Evolutionary conservation across 2,113 vertebrate species (phyloP).

Genomic region (Mormyrus lacerda): DNA sequence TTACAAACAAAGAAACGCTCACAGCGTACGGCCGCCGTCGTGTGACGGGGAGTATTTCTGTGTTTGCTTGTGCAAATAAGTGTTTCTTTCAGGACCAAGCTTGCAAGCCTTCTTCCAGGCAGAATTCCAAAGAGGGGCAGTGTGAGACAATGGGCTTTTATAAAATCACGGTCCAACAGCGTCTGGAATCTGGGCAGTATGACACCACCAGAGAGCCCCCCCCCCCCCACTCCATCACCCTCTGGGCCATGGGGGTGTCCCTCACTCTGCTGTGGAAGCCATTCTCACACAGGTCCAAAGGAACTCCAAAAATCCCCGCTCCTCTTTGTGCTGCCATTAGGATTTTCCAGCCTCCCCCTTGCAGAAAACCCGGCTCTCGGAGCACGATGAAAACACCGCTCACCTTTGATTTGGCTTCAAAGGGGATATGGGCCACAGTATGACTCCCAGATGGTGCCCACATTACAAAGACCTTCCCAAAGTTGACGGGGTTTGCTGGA

Average conservation of each 20-base stretch:
- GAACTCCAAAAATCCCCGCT: not conserved
- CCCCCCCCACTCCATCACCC: not conserved
- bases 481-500: not conserved
- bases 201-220: not conserved
- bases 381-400: not conserved
- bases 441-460: not conserved
- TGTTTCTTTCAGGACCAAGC: not conserved
- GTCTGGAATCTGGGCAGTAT: not conserved
- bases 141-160: not conserved
- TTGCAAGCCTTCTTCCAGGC: not conserved
- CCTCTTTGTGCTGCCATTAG: not conserved
- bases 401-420: slow-evolving; percentile 6
- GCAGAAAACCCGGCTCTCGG: not conserved
- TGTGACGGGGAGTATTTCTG: not conserved
- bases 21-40: not conserved
- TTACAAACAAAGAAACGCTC: not conserved
- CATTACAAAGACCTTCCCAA: not conserved
- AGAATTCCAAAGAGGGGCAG: not conserved
- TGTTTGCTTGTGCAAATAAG: not conserved
- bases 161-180: not conserved
- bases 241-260: not conserved
- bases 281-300: not conserved
- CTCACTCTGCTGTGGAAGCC: not conserved
- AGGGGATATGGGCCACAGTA: not conserved
- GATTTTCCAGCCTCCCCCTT: not conserved